Evolutionary conservation across 2,888 invertebrate genomes (phyloP).

Genomic region (Mesorhabditis spiculigera): DNA sequence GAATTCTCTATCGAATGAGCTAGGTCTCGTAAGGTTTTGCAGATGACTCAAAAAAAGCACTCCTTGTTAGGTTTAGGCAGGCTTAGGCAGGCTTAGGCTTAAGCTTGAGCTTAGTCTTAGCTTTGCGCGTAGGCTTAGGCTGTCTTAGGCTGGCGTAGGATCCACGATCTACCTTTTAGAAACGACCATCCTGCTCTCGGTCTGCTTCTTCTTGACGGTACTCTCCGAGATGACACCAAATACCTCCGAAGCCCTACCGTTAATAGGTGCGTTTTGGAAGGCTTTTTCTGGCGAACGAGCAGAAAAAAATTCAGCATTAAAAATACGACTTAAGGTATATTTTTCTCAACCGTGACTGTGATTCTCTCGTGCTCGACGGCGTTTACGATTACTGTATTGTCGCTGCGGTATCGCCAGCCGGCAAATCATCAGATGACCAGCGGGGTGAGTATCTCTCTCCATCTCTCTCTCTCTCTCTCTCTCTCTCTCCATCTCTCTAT

Average conservation of each 20-base stretch:
- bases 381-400: constrained; percentile 43
- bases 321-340: constrained; percentile 23
- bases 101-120: too few species aligned
- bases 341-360: constrained; percentile 46
- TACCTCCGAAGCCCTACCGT: constrained; percentile 71
- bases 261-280: constrained; percentile 25
- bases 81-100: too few species aligned
- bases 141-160: background rate
- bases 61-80: too few species aligned
- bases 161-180: constrained; percentile 28
- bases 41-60: too few species aligned
- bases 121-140: background rate
- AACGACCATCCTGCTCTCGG: constrained; percentile 69
- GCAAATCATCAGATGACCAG: constrained; percentile 37
- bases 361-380: constrained; percentile 46
- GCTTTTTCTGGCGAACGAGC: background rate
- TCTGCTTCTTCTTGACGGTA: constrained; percentile 95
- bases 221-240: constrained; percentile 95
- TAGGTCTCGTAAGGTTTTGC: too few species aligned
- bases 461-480: background rate
- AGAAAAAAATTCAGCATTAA: background rate
- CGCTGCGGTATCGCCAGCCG: constrained; percentile 43
- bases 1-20: too few species aligned
- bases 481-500: too few species aligned
- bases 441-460: constrained; percentile 14